These are phyloP conservation scores for Chloroclystis v-ata DNA, from an alignment of 2,888 invertebrate genomes.

Conservation along the genomic window DNA sequence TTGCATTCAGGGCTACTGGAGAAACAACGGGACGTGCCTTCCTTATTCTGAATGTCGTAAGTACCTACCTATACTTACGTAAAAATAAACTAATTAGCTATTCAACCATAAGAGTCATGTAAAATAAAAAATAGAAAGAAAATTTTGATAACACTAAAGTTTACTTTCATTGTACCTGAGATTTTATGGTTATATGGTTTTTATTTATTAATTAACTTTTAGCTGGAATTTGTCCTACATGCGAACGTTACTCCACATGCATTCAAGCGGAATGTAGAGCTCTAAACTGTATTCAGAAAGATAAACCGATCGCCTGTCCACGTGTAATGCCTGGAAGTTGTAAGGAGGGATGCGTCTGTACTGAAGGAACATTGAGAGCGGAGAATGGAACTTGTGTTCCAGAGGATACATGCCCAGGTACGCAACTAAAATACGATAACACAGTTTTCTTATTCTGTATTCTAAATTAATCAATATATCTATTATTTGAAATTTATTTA, in stretches of 20 bases:
- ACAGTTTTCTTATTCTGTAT: not conserved
- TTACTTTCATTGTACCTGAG: too few relatives aligned
- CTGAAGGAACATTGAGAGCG: slow-evolving; percentile 21
- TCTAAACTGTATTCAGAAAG: slow-evolving; percentile 29
- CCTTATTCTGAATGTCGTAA: slow-evolving; percentile 44
- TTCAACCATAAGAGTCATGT: too few relatives aligned
- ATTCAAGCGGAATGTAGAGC: slow-evolving; percentile 30
- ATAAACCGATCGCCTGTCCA: slow-evolving; percentile 23
- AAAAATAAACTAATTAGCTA: too few relatives aligned
- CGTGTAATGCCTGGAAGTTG: slow-evolving; percentile 14
- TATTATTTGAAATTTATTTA: too few relatives aligned
- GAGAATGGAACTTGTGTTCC: slow-evolving; percentile 23
- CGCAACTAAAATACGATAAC: not conserved
- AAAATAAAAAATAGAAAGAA: too few relatives aligned
- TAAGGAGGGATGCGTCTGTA: slow-evolving; percentile 26
- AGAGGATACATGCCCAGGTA: slow-evolving; percentile 22
- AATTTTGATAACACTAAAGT: too few relatives aligned
- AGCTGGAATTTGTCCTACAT: slow-evolving; percentile 30
- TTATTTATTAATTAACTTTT: not conserved
- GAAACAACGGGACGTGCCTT: slow-evolving; percentile 40
- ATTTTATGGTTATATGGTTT: too few relatives aligned
- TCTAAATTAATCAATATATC: not conserved
- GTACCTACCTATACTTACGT: too few relatives aligned
- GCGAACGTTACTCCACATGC: slow-evolving; percentile 33
- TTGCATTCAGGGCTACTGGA: slow-evolving; percentile 41